Conservation (phyloP, 2,797 vertebrate genomes). For the Xenopus petersii region DNA sequence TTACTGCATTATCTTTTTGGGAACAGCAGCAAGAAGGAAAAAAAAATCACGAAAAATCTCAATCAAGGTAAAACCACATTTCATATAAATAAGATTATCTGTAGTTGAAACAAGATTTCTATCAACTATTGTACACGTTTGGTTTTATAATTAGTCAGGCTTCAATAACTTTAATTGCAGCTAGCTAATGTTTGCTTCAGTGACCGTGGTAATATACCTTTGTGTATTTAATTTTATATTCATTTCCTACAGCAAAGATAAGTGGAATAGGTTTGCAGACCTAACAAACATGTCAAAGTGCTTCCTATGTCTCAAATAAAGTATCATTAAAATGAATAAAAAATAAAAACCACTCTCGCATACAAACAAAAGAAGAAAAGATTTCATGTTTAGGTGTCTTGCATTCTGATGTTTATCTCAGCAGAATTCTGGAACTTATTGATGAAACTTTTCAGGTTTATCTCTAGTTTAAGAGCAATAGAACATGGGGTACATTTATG, state of each 20-base stretch:
- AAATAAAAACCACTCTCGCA: no score
- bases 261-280: constrained; percentile 17
- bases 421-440: no score
- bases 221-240: constrained; percentile 54
- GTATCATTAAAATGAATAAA: no score
- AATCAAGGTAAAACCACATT: constrained; percentile 27
- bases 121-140: constrained; percentile 17
- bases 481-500: no score
- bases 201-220: constrained; percentile 21
- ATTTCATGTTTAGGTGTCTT: no score
- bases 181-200: constrained; percentile 46
- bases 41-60: constrained; percentile 41
- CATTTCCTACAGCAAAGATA: constrained; percentile 16
- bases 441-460: no score
- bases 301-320: no score
- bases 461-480: no score
- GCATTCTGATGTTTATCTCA: no score
- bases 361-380: no score
- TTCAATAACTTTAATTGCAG: constrained; percentile 47
- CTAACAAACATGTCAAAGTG: no score
- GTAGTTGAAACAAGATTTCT: constrained; percentile 40
- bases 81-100: constrained; percentile 34
- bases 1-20: constrained; percentile 40
- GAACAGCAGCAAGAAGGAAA: constrained; percentile 19
- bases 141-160: constrained; percentile 51